phyloP scores from a whole-genome alignment of 2,888 invertebrate species.

The Lingula anatina region DNA sequence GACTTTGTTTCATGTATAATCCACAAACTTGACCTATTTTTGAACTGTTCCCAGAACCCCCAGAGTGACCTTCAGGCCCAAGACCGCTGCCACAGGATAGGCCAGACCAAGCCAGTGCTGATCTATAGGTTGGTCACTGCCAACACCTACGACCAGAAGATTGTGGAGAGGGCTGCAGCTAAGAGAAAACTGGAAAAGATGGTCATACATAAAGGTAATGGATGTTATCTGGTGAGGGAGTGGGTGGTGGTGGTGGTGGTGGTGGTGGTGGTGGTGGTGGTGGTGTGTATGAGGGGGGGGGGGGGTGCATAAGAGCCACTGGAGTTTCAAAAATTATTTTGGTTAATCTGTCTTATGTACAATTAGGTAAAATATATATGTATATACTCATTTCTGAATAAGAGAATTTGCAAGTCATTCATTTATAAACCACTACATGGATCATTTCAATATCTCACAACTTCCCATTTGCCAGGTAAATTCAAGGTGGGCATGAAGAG shows the following conservation, averaged over 20 bases:
- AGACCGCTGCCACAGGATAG: conserved; percentile 70
- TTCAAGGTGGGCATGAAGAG: conserved; percentile 42
- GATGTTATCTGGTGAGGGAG: too few relatives aligned
- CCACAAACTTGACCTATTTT: not conserved
- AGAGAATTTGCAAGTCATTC: too few relatives aligned
- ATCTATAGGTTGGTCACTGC: conserved; percentile 62
- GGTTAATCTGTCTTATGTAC: too few relatives aligned
- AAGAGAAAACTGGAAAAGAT: conserved; percentile 67
- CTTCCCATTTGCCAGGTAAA: conserved; percentile 24
- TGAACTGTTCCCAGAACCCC: conserved; percentile 59
- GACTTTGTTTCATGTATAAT: too few relatives aligned
- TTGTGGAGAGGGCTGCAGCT: conserved; percentile 59
- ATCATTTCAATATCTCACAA: conserved; percentile 2
- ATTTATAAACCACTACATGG: not conserved
- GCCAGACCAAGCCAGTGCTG: conserved; percentile 66
- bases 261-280: too few relatives aligned
- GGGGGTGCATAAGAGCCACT: too few relatives aligned
- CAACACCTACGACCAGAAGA: conserved; percentile 64
- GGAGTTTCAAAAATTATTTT: too few relatives aligned
- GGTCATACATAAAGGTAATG: conserved; percentile 64
- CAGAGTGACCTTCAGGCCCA: conserved; percentile 65
- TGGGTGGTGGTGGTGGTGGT: too few relatives aligned
- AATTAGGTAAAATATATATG: too few relatives aligned
- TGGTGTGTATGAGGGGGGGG: too few relatives aligned
- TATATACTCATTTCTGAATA: too few relatives aligned